A percentile compares a stretch with the other conserved stretches of the same genome.
Evolutionary conservation across 2,888 invertebrate species (phyloP).

Genomic region (Reticulitermes lucifugus): DNA sequence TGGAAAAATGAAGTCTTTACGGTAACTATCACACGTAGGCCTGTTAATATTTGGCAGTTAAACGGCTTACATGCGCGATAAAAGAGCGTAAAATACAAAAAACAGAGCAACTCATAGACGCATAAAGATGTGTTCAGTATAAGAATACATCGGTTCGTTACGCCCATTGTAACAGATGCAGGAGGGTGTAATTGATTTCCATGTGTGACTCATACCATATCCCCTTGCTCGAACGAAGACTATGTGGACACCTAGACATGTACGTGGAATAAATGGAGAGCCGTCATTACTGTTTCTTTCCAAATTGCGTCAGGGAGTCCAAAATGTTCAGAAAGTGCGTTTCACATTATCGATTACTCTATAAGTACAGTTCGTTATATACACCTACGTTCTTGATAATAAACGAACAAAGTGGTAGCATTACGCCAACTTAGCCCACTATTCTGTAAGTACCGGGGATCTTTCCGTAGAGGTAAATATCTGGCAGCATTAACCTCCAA

Average conservation of each 20-base stretch:
- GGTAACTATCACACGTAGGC: too few species aligned
- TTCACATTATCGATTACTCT: too few species aligned
- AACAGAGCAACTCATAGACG: neutral
- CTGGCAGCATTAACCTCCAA: too few species aligned
- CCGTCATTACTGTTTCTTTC: neutral
- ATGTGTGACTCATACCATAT: neutral
- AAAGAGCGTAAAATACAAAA: neutral
- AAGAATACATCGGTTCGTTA: neutral
- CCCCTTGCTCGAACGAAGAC: neutral
- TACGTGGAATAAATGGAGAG: neutral
- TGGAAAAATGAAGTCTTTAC: neutral
- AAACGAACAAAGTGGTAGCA: too few species aligned
- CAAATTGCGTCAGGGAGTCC: neutral
- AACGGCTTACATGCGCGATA: neutral
- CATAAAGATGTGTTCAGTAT: neutral
- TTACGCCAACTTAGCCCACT: too few species aligned
- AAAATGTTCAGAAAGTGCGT: too few species aligned
- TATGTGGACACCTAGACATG: neutral
- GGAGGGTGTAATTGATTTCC: conserved; percentile 62
- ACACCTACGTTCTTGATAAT: too few species aligned
- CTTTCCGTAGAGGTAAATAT: too few species aligned
- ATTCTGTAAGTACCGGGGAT: too few species aligned
- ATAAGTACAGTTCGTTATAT: too few species aligned
- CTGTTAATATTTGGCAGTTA: too few species aligned
- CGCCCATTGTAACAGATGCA: conserved; percentile 60